Evolutionary conservation across 1,140 invertebrate genomes (phyloP).

Genomic region (Hyposmocoma kahamanoa): DNA sequence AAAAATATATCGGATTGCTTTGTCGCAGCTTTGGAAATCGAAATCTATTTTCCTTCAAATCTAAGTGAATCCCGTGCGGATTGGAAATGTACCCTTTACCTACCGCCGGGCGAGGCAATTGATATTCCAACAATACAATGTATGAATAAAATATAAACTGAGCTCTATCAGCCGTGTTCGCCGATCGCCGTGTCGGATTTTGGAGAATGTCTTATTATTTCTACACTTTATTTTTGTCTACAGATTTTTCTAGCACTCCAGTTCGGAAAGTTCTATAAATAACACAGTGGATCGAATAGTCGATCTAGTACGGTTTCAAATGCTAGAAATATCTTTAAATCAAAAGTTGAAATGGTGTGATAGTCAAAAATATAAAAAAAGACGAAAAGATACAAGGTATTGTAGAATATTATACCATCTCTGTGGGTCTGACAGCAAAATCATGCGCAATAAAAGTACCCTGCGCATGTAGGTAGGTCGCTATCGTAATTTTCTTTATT

Average conservation of each 20-base stretch:
- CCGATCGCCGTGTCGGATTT: constrained; percentile 56
- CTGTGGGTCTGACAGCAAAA: too few relatives aligned
- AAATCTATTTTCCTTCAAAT: constrained; percentile 74
- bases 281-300: too few relatives aligned
- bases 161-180: constrained; percentile 63
- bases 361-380: too few relatives aligned
- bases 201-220: constrained; percentile 31
- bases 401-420: too few relatives aligned
- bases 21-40: constrained; percentile 73
- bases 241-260: too few relatives aligned
- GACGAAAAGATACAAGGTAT: too few relatives aligned
- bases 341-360: too few relatives aligned
- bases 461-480: constrained; percentile 18
- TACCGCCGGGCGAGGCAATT: constrained; percentile 71
- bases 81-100: constrained; percentile 73
- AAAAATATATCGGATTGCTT: constrained; percentile 74
- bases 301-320: too few relatives aligned
- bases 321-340: too few relatives aligned
- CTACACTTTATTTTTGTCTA: too few relatives aligned
- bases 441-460: constrained; percentile 11
- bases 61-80: constrained; percentile 73
- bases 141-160: constrained; percentile 74
- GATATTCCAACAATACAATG: constrained; percentile 74
- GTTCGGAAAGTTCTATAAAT: too few relatives aligned
- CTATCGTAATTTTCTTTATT: constrained; percentile 37